Evolutionary conservation across 2,797 vertebrate genomes (phyloP).

Genomic region (Hylomyscus alleni): DNA sequence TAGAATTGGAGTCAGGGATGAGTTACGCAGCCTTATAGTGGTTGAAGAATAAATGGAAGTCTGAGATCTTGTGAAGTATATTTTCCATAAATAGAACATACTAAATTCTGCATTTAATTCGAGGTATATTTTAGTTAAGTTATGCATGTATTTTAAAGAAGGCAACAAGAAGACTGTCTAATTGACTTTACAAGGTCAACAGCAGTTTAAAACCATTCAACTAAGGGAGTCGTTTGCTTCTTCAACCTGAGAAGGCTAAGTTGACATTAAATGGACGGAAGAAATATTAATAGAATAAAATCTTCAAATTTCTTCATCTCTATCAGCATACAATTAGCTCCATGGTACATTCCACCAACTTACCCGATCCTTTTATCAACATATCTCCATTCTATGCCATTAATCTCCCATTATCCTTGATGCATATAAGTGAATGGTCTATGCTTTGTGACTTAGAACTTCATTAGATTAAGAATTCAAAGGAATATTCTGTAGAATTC

Average conservation of each 20-base stretch:
- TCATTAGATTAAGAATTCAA: not conserved
- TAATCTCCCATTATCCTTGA: not conserved
- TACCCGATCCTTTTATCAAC: not conserved
- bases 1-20: not conserved
- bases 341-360: not conserved
- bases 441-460: not conserved
- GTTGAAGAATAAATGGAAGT: not conserved
- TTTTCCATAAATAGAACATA: not conserved
- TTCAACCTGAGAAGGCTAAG: not conserved
- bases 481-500: not conserved
- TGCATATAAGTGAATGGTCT: not conserved
- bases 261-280: not conserved
- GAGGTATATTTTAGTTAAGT: not conserved
- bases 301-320: not conserved
- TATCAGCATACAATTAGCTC: not conserved
- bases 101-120: not conserved
- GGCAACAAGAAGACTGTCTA: not conserved
- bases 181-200: not conserved
- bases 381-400: not conserved
- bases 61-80: not conserved
- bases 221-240: not conserved
- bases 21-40: not conserved
- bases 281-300: not conserved
- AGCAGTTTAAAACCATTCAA: slow-evolving; percentile 2
- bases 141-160: not conserved